Evolutionary conservation across 2,888 invertebrate genomes (phyloP).

Genomic region (Rhopalosiphum nymphaeae): DNA sequence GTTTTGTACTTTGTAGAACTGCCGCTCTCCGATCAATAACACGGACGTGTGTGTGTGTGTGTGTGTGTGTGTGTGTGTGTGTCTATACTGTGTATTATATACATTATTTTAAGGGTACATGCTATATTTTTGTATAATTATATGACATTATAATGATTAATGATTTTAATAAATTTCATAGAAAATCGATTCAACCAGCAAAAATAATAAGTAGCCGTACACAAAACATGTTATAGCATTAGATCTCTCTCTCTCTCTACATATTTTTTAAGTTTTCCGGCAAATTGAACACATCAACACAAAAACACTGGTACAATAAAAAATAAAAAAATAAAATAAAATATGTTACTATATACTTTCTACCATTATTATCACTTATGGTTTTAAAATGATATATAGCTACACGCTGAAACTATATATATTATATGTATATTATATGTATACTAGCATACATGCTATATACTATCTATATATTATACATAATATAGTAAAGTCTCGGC

Average conservation of each 20-base stretch:
- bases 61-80: neutral
- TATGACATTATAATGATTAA: neutral
- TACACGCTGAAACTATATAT: neutral
- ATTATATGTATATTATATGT: neutral
- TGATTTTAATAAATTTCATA: neutral
- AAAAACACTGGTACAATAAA: neutral
- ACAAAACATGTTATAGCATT: no score
- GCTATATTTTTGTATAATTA: neutral
- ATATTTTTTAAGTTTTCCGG: neutral
- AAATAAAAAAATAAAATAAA: no score
- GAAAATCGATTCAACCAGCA: neutral
- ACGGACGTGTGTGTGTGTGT: neutral
- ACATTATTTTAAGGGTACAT: neutral
- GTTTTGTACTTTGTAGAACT: neutral
- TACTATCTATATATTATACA: no score
- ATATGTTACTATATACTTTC: neutral
- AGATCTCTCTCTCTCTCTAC: neutral
- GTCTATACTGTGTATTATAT: neutral
- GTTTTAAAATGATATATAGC: neutral
- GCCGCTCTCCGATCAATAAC: neutral
- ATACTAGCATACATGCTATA: no score
- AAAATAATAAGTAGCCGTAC: neutral
- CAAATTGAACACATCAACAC: neutral
- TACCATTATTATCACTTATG: neutral
- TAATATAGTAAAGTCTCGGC: neutral